Conservation (phyloP, 2,888 invertebrate genomes). For the Saturnia pavonia region DNA sequence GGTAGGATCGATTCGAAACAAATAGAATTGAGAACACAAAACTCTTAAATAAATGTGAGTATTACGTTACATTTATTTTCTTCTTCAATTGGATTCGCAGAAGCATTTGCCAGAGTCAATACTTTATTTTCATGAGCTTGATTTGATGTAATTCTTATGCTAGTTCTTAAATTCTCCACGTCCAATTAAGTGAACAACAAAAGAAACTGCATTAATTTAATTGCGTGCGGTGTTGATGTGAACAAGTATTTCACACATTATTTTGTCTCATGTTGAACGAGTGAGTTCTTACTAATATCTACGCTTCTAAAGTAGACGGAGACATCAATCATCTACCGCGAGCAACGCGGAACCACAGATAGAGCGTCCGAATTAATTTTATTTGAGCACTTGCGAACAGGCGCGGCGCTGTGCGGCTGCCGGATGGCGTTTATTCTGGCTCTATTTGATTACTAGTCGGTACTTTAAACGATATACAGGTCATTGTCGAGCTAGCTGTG, state of each 20-base stretch:
- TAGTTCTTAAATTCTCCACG: background rate
- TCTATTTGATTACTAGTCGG: background rate
- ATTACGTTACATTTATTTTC: background rate
- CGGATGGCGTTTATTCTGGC: background rate
- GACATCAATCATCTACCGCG: conserved; percentile 1
- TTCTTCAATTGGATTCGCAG: background rate
- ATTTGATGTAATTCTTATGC: background rate
- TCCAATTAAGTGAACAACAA: no score
- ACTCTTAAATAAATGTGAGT: background rate
- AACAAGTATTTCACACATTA: background rate
- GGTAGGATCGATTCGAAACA: background rate
- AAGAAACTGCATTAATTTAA: no score
- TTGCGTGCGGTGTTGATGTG: background rate
- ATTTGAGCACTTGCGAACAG: background rate
- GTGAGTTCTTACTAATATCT: background rate
- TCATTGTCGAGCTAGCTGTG: background rate
- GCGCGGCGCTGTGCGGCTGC: background rate
- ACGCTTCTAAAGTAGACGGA: background rate
- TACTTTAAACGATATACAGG: background rate
- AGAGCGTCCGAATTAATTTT: conserved; percentile 1
- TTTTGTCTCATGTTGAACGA: background rate
- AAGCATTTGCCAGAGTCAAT: background rate
- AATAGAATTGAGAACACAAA: background rate
- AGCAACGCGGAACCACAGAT: background rate
- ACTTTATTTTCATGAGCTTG: background rate